phyloP scores from a whole-genome alignment of 2,888 invertebrate species.

The Bellardia bayeri region DNA sequence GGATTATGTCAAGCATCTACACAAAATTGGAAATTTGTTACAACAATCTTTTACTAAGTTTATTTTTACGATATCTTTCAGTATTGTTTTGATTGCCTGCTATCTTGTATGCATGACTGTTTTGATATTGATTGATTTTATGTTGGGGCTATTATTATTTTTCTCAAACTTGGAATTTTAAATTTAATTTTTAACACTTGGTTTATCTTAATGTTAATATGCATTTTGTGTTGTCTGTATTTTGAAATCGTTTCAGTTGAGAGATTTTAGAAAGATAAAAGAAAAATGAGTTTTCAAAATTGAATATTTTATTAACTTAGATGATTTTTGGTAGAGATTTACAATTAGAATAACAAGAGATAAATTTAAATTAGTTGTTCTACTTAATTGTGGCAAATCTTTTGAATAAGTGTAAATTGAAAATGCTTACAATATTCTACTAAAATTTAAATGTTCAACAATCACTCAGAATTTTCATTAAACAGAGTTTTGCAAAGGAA shows the following conservation, averaged over 20 bases:
- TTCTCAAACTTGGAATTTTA: not conserved
- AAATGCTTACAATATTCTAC: no score
- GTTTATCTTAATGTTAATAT: conserved; percentile 1
- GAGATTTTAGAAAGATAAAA: not conserved
- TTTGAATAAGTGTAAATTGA: not conserved
- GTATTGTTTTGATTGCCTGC: no score
- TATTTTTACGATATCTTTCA: no score
- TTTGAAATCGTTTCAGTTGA: not conserved
- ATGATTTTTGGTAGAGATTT: no score
- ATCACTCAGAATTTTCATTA: no score
- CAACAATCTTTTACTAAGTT: no score
- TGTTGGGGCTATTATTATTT: not conserved
- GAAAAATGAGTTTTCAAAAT: not conserved
- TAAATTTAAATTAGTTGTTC: no score
- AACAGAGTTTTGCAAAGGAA: no score
- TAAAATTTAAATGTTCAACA: no score
- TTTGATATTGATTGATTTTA: conserved; percentile 33
- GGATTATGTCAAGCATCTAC: no score
- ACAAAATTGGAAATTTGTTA: no score
- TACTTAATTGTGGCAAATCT: not conserved
- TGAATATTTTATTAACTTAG: not conserved
- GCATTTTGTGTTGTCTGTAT: not conserved
- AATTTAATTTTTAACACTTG: conserved; percentile 43
- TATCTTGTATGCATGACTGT: not conserved
- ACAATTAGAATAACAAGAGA: no score